Evolutionary conservation across 2,113 vertebrate genomes (phyloP).

Genomic region (Vanacampus margaritifer): DNA sequence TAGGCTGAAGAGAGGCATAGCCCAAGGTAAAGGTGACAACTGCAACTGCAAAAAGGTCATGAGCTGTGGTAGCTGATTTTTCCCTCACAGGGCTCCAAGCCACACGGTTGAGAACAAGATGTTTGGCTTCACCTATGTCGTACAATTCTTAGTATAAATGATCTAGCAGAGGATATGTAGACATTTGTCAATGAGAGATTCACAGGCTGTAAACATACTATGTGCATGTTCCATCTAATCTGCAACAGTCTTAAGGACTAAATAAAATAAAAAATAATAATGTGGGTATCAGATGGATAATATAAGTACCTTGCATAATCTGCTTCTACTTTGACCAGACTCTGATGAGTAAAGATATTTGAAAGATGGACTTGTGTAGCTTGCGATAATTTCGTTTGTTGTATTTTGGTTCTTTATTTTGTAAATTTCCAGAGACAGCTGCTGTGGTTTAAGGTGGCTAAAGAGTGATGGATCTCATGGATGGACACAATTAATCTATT

Average conservation of each 20-base stretch:
- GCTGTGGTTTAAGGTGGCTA: background rate
- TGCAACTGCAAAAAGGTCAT: background rate
- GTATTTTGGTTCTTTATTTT: no score
- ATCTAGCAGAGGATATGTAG: constrained; percentile 8
- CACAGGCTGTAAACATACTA: constrained; percentile 6
- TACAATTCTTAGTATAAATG: constrained; percentile 12
- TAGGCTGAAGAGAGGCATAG: background rate
- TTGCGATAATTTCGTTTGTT: background rate
- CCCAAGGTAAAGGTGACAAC: background rate
- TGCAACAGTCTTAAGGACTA: background rate
- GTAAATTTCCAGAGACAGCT: background rate
- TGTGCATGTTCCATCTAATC: background rate
- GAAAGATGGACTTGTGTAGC: background rate
- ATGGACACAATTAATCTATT: background rate
- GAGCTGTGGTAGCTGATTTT: no score
- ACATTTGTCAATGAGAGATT: constrained; percentile 12
- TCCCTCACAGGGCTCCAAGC: background rate
- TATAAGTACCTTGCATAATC: background rate
- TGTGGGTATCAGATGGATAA: background rate
- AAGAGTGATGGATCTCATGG: background rate
- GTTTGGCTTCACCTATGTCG: background rate
- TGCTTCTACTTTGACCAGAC: background rate
- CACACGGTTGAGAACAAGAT: background rate
- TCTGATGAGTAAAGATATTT: background rate
- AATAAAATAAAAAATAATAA: no score